Base-by-base conservation (phyloP, 2,797 vertebrate species). In the Oryzias sinensis region DNA sequence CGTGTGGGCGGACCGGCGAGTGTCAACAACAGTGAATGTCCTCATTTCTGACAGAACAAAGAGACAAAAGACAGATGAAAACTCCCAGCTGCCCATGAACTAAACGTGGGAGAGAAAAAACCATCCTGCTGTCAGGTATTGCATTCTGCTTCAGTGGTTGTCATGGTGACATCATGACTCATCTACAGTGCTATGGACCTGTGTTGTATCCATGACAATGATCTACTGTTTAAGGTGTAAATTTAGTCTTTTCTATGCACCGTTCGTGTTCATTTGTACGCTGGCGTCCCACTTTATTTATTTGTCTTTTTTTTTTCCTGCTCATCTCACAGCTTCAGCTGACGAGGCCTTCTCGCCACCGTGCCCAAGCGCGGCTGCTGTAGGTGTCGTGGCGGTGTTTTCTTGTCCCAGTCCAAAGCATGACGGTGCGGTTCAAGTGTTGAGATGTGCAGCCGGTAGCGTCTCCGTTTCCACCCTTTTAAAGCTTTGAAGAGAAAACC, bases 381-480 rank as follows among this genome's bases (percentile, higher is more conserved):
- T 70, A 49, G 41, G 65, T 72, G 55, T 64, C 58, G 74, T 86
- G 44, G 77, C 60, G 1, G 77, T 85, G 77, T 79, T 80, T 83
- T 74, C 43, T 67, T 13, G 72, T 84, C 74, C 51, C 24, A 41
- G 67, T 82, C 72, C 22, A 42, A 76, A 76, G 89, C 89, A 89
- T 89, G 88, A 85, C 63, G 76, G 78, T 84, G 77, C 66, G 69
- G 78, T 85, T 70, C 49, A 49, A 50, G 72, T 84, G 8, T 77
- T 63, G 60, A 62, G 60, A 65, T 65, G 84, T 86, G 77, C 82
- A 79, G 85, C 80, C 83, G 78, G 79, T 83, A 84, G 85, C 79
- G 68, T 76, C 62, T 24, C 40, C 65, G 70, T 68, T 71, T 49
- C 60, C 52, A 75, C 44, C 41, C 74, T 74, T 74, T 73, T 74